phyloP scores from a whole-genome alignment of 2,888 invertebrate genomes.

The Proisotoma minuta region DNA sequence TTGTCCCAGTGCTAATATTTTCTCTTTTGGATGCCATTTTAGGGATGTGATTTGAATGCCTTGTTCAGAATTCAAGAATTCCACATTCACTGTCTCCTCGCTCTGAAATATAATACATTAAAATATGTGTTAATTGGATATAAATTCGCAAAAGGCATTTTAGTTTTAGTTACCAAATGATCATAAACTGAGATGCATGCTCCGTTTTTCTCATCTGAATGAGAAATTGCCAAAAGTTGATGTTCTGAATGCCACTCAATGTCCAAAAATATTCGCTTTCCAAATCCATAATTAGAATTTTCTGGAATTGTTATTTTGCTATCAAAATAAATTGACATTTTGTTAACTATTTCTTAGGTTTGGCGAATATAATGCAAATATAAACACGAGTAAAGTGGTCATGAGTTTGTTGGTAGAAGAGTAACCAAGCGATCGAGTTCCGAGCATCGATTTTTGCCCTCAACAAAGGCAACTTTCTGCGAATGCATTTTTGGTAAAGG shows the following conservation, averaged over 20 bases:
- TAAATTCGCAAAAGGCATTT: neutral
- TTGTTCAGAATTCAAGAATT: constrained; percentile 65
- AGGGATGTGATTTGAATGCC: constrained; percentile 75
- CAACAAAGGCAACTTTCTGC: too few species aligned
- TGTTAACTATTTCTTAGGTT: neutral
- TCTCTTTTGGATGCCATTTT: constrained; percentile 83
- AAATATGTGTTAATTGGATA: too few species aligned
- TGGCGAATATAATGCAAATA: neutral
- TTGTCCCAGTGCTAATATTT: constrained; percentile 80
- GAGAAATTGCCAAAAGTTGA: constrained; percentile 77
- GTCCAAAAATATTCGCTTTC: constrained; percentile 65
- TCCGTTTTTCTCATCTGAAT: constrained; percentile 80
- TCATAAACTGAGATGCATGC: constrained; percentile 83
- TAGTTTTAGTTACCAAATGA: constrained; percentile 40
- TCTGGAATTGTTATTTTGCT: constrained; percentile 15
- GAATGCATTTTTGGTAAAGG: too few species aligned
- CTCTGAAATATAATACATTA: constrained; percentile 58
- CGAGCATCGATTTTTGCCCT: too few species aligned
- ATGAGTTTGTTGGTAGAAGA: neutral
- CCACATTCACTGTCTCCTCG: constrained; percentile 67
- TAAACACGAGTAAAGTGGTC: neutral
- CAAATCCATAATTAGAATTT: constrained; percentile 48
- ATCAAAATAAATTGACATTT: constrained; percentile 14
- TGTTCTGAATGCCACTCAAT: constrained; percentile 77
- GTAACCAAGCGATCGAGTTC: neutral